Base-by-base conservation (phyloP, 2,113 vertebrate species). In the Isichthys henryi region DNA sequence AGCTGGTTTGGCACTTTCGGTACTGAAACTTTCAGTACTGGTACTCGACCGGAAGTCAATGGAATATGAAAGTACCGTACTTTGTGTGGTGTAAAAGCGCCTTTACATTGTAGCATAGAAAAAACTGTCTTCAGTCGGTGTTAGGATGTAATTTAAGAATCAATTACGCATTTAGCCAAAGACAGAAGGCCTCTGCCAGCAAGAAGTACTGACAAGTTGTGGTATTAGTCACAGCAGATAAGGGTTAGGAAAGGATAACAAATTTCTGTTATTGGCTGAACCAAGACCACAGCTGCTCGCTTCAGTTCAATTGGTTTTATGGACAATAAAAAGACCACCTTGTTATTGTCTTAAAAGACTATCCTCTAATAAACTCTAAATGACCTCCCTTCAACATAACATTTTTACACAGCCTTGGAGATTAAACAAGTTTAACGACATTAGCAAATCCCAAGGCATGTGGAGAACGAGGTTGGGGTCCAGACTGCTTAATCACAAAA, bases 371-470 rank as follows among this genome's bases (percentile, higher is more conserved):
- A 86, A 48, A 86, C 48, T 86, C 48, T 46, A 50, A 15, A 50
- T 49, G 48, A 49, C 45, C 48, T 86, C n/a, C 45, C 83, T 49
- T 48, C 83, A 27, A 4, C 19, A 86, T 86, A 48, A 86, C 46
- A 49, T 13, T 50, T 50, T 86, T 27, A 86, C 23, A 49, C 46
- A 27, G 83, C 83, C 17, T n/a, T 23, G 83, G 45, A 86, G 45
- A 86, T 27, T 48, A 86, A 86, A 86, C 48, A 49, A 50, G 48
- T 86, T 86, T 86, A 27, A 85, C 8, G 39, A 85, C 82, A 85
- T 85, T n/a, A 85, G 46, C 43, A 86, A 86, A 50, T 49, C 83
- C 45, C n/a, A 49, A 46, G 83, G 45, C 46, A 27, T 46, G n/a
- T 46, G n/a, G 56, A 70, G 49, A 39, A 3, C 45, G 50, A 5